Evolutionary conservation across 2,797 vertebrate species (phyloP).

Genomic region (Diceros bicornis): DNA sequence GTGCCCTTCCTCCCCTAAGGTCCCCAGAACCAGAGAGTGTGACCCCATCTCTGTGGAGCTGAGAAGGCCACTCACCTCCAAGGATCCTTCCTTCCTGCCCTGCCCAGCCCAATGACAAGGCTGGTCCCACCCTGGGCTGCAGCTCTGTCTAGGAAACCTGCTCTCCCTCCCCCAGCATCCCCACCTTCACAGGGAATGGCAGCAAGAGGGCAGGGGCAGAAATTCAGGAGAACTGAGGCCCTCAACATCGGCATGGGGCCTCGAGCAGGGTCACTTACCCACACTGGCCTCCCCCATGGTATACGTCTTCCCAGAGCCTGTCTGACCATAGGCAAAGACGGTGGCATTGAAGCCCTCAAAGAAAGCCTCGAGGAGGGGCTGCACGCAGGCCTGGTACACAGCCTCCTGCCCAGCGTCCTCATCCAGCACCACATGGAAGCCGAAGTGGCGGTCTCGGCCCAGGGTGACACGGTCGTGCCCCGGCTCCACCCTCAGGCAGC

Average conservation of each 20-base stretch:
- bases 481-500: conserved; percentile 93
- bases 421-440: conserved; percentile 94
- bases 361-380: conserved; percentile 96
- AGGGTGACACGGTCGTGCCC: conserved; percentile 91
- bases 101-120: neutral
- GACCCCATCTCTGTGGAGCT: neutral
- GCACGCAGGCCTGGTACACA: conserved; percentile 94
- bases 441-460: conserved; percentile 94
- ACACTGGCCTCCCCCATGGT: conserved; percentile 97
- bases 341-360: conserved; percentile 98
- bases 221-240: neutral
- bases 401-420: conserved; percentile 94
- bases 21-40: neutral
- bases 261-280: conserved; percentile 91
- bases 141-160: neutral
- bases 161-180: neutral
- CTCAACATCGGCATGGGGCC: neutral
- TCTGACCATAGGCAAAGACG: conserved; percentile 98
- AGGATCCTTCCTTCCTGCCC: neutral
- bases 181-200: neutral
- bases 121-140: neutral
- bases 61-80: neutral
- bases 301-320: conserved; percentile 98
- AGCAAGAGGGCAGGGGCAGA: neutral
- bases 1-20: neutral